Evolutionary conservation across 2,888 invertebrate species (phyloP), one percentile per base, ranked within the genome.

Genomic region (Disparrhopalites patrizii): DNA sequence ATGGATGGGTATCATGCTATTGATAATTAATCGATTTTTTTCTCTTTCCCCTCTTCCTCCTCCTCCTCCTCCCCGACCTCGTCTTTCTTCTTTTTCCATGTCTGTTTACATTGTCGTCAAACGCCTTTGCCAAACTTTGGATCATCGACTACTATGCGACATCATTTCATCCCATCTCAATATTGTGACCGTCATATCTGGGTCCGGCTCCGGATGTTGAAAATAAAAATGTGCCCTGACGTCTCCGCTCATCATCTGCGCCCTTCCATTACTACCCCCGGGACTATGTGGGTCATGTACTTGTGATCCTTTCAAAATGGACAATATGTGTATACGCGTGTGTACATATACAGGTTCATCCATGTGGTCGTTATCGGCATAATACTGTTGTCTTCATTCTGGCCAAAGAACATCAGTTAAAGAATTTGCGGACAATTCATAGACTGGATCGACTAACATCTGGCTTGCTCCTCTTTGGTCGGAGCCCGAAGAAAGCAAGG

Each of bases 311-410:
- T n/a, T n/a, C n/a, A n/a, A n/a, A n/a, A n/a, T n/a, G n/a, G n/a
- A n/a, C n/a, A n/a, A n/a, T n/a, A n/a, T n/a, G n/a, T n/a, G n/a
- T n/a, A n/a, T n/a, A n/a, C n/a, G n/a, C n/a, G n/a, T 58, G 25
- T n/a, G n/a, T n/a, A n/a, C n/a, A n/a, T n/a, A 25, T 43, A 38
- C 40, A 94, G 93, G 93, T 94, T 68, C 98, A 99, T 81, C 97
- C 98, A 2, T 98, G 98, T 80, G 99, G 99, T 69, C 86, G 97
- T 77, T 99, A 98, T 82, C 86, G 96, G 62, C 93, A 96, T 83
- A 99, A 99, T 82, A 94, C 96, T 7, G 91, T 99, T 71, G 90
- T 93, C 64, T 95, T 93, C 80, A 96, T 98, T 77, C 85, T 99
- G 77, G 93, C 94, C 76, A 95, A 95, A 81, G 96, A 98, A 81